Percentiles rank a stretch among this genome's conserved stretches.
Evolutionary conservation across 2,113 vertebrate genomes (phyloP).

Genomic region (Sceloporus tristichus): DNA sequence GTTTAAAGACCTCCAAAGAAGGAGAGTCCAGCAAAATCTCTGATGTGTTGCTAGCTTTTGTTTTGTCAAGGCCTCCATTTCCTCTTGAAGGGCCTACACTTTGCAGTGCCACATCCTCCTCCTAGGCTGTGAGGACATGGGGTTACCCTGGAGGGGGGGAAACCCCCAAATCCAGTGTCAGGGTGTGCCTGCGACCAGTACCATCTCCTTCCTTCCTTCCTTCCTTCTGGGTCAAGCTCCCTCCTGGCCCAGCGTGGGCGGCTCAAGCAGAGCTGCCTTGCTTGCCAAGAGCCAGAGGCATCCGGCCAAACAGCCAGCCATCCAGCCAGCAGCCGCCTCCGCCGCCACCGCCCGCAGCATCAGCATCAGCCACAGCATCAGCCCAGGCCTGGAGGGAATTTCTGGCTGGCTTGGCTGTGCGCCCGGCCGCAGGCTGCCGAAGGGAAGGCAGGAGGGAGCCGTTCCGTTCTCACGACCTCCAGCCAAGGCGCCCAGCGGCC

Average conservation of each 20-base stretch:
- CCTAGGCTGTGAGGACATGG: background rate
- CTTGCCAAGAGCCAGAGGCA: conserved; percentile 3
- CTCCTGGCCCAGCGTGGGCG: conserved; percentile 13
- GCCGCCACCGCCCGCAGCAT: conserved; percentile 44
- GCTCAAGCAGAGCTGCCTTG: background rate
- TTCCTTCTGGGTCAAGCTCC: background rate
- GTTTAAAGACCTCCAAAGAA: too few species aligned
- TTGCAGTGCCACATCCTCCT: background rate
- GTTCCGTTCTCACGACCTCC: conserved; percentile 89
- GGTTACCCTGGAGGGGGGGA: background rate
- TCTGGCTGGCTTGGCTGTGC: conserved; percentile 77
- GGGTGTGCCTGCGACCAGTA: too few species aligned
- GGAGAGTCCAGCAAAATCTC: too few species aligned
- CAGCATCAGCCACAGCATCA: conserved; percentile 4
- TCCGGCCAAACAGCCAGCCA: background rate
- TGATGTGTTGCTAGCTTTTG: too few species aligned
- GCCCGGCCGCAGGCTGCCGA: conserved; percentile 81
- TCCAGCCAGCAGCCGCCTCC: conserved; percentile 65
- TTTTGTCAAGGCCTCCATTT: too few species aligned
- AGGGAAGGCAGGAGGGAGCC: conserved; percentile 70
- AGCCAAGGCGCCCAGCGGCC: conserved; percentile 37
- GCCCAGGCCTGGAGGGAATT: conserved; percentile 78
- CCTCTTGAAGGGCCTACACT: too few species aligned
- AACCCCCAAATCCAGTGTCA: too few species aligned
- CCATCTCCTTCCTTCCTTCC: too few species aligned